These are phyloP conservation scores for Phoenicopterus ruber DNA, from an alignment of 2,113 vertebrate species.

Conservation along the genomic window DNA sequence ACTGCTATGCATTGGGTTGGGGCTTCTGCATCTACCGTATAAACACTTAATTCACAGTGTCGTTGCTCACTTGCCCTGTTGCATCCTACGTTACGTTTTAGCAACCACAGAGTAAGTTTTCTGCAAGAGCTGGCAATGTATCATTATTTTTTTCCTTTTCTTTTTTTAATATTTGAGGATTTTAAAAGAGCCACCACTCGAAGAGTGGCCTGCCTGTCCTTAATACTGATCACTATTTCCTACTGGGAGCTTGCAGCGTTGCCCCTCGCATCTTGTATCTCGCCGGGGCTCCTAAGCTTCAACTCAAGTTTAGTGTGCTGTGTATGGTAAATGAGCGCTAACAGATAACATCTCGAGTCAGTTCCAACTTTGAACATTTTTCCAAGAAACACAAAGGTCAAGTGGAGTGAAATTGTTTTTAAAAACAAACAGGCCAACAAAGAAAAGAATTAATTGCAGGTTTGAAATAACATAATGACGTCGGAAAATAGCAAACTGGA, in stretches of 20 bases:
- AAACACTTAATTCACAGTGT: background rate
- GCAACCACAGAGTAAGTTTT: background rate
- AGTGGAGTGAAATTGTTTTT: slow-evolving; percentile 39
- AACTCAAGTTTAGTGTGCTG: background rate
- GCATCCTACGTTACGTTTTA: background rate
- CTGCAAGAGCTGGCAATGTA: background rate
- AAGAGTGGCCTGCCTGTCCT: background rate
- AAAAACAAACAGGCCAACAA: background rate
- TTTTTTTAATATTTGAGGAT: background rate
- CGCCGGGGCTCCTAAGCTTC: background rate
- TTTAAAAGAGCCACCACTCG: background rate
- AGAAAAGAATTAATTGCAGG: slow-evolving; percentile 33
- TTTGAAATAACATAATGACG: slow-evolving; percentile 1
- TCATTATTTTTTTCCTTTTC: background rate
- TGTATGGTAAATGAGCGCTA: background rate
- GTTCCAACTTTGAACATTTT: slow-evolving; percentile 29
- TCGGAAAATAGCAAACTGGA: background rate
- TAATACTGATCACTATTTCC: background rate
- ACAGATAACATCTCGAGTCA: slow-evolving; percentile 19
- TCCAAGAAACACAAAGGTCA: slow-evolving; percentile 45
- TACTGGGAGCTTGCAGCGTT: background rate
- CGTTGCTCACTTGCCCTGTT: background rate
- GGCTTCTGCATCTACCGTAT: background rate
- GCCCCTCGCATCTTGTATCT: background rate
- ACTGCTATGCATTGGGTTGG: background rate